Base-by-base conservation (phyloP, 2,888 invertebrate genomes). In the Pinctada fucata region DNA sequence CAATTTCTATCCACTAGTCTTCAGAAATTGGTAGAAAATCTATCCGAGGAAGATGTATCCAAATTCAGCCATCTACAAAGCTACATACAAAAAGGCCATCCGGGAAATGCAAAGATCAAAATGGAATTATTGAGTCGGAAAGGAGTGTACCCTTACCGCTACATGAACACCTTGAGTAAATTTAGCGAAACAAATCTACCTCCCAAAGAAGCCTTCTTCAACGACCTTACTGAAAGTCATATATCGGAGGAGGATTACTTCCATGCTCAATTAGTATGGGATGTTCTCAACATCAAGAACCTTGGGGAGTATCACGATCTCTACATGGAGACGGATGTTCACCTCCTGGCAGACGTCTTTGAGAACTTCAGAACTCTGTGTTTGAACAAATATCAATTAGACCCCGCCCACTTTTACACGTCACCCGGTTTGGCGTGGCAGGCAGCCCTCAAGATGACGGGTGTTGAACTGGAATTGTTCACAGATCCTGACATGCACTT, bases 391-490 rank as follows among this genome's bases (percentile, higher is more conserved):
- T n/a, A n/a, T n/a, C 72, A 83, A 64, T 78, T 92, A 65, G 90
- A 90, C 77, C 87, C 88, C 3, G 78, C 76, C 8, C 79, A 83
- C 45, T 91, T 88, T 73, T 89, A 80, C 71, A 90, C 89, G 3
- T 75, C 82, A 72, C n/a, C n/a, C n/a, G n/a, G n/a, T n/a, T 77
- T 91, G 49, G 83, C 80, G 5, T 84, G 81, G 80, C 52, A 79
- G 16, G 79, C 82, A 0, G 70, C 63, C 8, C 63, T 52, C 5
- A 52, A 52, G 10, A 10, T 52, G 58, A 52, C 58, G 5, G 58
- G 58, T 10, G 58, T 52, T 52, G 10, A 52, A 52, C 10, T 91
- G 75, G 83, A 89, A 71, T 78, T 88, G 71, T 69, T 91, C 5
- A 82, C 79, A 48, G 88, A 91, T 81, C 70, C 76, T 70, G 88